Base-by-base conservation (phyloP, 2,797 vertebrate genomes). In the Catamblyrhynchus diadema region DNA sequence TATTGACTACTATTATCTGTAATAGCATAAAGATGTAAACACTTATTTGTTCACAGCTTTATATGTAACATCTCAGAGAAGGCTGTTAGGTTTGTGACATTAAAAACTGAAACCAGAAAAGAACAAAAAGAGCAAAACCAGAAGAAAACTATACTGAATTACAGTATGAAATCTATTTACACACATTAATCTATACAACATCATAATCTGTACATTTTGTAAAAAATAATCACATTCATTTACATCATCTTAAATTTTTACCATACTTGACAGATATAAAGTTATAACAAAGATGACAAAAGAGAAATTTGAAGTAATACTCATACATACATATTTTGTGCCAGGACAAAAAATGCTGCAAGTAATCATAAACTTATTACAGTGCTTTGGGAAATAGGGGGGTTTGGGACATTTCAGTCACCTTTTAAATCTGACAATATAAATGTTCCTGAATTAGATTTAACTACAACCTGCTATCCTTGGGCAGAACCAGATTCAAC, bases 151-250 rank as follows among this genome's bases (percentile, higher is more conserved):
- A 64, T 33, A 72, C 41, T 32, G 47, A 81, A 70, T 82, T 94
- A 93, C 84, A 94, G 72, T 95, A 96, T 62, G 94, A 94, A 79
- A 81, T 81, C 84, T 96, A 96, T 97, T 95, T 96, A 96, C 79
- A 96, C 41, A 70, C 70, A 51, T 88, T 77, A 89, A 92, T 88
- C 88, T 95, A 89, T 96, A 97, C 90, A 96, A 84, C 62, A 88
- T 88, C 60, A 81, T 79, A 71, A 45, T 92, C 88, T 96, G 92
- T 96, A 97, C 94, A 97, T 71, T 94, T 92, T 77, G 79, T 95
- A 93, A 94, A 95, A 95, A 96, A 95, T 81, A 88, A 86, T 87
- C 90, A 94, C 91, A 93, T 92, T 96, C 66, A 95, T 97, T 96
- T 97, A 96, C 93, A 97, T 85, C 0, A 81, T 80, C 23, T 66